Evolutionary conservation across 2,888 invertebrate species (phyloP).

Genomic region (Sminthurinus aureus): DNA sequence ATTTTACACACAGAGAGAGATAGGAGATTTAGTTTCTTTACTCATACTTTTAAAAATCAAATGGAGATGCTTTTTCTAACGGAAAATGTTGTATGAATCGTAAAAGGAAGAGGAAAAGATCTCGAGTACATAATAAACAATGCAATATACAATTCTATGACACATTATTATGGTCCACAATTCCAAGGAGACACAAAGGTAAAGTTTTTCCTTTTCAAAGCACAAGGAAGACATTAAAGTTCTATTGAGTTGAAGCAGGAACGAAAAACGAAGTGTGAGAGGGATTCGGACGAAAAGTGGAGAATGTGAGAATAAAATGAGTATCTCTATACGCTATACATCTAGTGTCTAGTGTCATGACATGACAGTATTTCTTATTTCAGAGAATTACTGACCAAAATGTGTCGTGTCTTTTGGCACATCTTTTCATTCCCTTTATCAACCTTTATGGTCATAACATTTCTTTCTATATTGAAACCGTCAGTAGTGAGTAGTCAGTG

Average conservation of each 20-base stretch:
- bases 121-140: no score
- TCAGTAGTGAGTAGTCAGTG: not conserved
- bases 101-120: no score
- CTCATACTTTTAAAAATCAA: no score
- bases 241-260: not conserved
- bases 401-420: constrained; percentile 13
- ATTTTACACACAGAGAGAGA: no score
- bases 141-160: no score
- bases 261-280: constrained; percentile 1
- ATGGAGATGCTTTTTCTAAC: no score
- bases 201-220: constrained; percentile 3
- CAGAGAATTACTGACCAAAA: constrained; percentile 10
- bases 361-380: constrained; percentile 5
- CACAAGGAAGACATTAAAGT: constrained; percentile 22
- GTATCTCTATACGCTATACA: no score
- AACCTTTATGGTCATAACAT: constrained; percentile 20
- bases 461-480: constrained; percentile 13
- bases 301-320: constrained; percentile 15
- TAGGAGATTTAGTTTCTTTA: no score
- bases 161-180: not conserved
- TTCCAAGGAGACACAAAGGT: not conserved
- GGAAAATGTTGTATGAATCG: no score
- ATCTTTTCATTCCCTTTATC: constrained; percentile 27
- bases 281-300: not conserved
- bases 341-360: constrained; percentile 9